A percentile compares a stretch with the other conserved stretches of the same genome.
Conservation (phyloP, 2,888 invertebrate genomes). For the Calliopum simillimum region DNA sequence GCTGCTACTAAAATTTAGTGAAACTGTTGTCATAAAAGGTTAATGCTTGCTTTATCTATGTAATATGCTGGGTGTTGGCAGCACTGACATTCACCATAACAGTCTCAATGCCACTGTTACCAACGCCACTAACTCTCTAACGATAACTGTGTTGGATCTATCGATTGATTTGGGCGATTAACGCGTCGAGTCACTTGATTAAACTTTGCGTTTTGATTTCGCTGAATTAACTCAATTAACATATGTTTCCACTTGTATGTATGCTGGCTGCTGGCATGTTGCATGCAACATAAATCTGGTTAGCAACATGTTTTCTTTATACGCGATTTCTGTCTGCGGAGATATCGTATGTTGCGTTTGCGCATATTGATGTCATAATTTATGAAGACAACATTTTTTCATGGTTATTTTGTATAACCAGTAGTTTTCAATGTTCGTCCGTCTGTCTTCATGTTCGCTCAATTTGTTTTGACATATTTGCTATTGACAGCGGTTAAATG, state of each 20-base stretch:
- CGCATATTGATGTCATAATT: constrained; percentile 29
- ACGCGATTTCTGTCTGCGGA: not conserved
- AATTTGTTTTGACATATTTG: constrained; percentile 61
- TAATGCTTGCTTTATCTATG: too few relatives aligned
- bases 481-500: constrained; percentile 64
- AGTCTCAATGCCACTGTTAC: not conserved
- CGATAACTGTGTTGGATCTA: not conserved
- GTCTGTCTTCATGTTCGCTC: constrained; percentile 27
- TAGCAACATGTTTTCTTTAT: not conserved
- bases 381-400: not conserved
- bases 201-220: constrained; percentile 28
- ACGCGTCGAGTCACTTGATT: constrained; percentile 30
- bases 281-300: not conserved
- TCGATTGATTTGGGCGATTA: constrained; percentile 35
- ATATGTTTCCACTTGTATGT: constrained; percentile 9
- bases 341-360: not conserved
- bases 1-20: too few relatives aligned
- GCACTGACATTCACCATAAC: not conserved
- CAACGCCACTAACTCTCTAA: not conserved
- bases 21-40: too few relatives aligned
- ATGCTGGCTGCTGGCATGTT: not conserved
- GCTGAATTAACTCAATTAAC: constrained; percentile 35
- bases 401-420: not conserved
- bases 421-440: not conserved
- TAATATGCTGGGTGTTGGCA: constrained; percentile 2